Evolutionary conservation across 1,140 invertebrate species (phyloP).

Genomic region (Drosophila pachea): DNA sequence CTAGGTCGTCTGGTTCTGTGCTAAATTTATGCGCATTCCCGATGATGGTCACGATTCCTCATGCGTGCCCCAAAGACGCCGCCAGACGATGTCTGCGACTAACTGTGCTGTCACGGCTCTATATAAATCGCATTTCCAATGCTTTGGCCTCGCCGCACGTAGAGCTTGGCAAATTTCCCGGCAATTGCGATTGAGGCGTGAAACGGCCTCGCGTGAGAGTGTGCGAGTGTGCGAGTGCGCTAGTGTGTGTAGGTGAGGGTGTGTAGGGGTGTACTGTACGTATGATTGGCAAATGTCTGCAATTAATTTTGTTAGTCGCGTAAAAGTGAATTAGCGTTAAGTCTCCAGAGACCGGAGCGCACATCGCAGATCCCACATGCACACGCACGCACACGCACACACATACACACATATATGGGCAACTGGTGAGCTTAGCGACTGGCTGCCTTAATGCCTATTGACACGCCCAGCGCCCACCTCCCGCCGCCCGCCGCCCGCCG

Average conservation of each 20-base stretch:
- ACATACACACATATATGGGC: background rate
- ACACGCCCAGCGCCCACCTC: constrained; percentile 10
- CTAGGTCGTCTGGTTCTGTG: constrained; percentile 4
- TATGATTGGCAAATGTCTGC: constrained; percentile 59
- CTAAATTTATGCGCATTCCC: constrained; percentile 67
- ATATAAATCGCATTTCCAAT: constrained; percentile 30
- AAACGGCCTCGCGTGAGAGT: constrained; percentile 10
- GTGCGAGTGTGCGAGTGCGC: constrained; percentile 3
- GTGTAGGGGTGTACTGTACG: constrained; percentile 14
- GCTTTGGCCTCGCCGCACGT: background rate
- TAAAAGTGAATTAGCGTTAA: constrained; percentile 66
- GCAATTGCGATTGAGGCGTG: constrained; percentile 34
- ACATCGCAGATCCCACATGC: constrained; percentile 22
- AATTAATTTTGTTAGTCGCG: constrained; percentile 70
- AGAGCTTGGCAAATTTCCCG: constrained; percentile 3
- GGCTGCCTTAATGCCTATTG: constrained; percentile 37
- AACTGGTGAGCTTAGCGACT: constrained; percentile 17
- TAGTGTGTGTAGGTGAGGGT: constrained; percentile 20
- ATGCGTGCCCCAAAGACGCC: no score
- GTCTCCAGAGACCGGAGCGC: constrained; percentile 26
- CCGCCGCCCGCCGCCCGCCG: background rate
- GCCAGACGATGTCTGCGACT: constrained; percentile 17
- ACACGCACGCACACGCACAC: constrained; percentile 8
- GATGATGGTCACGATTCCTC: constrained; percentile 37
- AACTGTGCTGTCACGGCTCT: constrained; percentile 21